These are phyloP conservation scores for Eupithecia pulchellata DNA, from an alignment of 2,888 invertebrate genomes.

Conservation along the genomic window DNA sequence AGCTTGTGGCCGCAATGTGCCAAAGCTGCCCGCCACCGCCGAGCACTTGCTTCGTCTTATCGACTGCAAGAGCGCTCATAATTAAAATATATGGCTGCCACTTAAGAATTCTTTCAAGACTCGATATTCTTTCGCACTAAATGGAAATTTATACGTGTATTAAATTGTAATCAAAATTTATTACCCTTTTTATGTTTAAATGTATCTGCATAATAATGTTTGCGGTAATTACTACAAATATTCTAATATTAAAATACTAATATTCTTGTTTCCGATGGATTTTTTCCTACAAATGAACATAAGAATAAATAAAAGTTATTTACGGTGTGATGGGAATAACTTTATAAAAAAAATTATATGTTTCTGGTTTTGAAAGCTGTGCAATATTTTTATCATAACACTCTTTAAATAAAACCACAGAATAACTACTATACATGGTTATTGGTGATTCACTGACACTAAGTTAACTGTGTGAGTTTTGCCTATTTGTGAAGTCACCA, in stretches of 20 bases:
- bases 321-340: not conserved
- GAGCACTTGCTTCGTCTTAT: constrained; percentile 58
- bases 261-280: not conserved
- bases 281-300: not conserved
- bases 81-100: constrained; percentile 80
- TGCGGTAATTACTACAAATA: constrained; percentile 14
- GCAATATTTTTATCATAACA: not conserved
- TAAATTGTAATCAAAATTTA: constrained; percentile 62
- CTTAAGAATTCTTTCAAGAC: constrained; percentile 71
- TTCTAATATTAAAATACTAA: no score
- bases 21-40: constrained; percentile 22
- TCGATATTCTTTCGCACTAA: constrained; percentile 64
- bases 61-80: constrained; percentile 74
- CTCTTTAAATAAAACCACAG: no score
- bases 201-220: constrained; percentile 6
- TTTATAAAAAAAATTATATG: not conserved
- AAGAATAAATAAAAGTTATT: not conserved
- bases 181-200: constrained; percentile 45
- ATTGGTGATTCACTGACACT: no score
- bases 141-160: constrained; percentile 67
- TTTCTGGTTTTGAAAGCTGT: not conserved
- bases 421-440: no score
- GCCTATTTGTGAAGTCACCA: no score
- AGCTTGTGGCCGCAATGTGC: constrained; percentile 7
- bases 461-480: no score